Evolutionary conservation across 2,113 vertebrate genomes (phyloP).

Genomic region (Edolisoma coerulescens): DNA sequence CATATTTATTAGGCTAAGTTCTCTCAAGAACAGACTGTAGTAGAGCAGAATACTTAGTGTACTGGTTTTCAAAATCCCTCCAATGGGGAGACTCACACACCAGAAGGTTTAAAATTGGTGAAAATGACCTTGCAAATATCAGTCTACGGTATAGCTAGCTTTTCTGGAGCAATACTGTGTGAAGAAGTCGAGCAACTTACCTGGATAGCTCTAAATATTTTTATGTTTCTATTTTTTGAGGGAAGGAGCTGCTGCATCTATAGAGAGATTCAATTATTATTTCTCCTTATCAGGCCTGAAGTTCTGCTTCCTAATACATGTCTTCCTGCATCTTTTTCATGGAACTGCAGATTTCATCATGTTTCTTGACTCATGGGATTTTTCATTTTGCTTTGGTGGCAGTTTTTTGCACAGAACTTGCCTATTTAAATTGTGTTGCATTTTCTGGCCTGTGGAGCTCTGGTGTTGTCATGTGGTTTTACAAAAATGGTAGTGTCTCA

Average conservation of each 20-base stretch:
- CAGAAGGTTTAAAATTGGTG: not conserved
- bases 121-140: not conserved
- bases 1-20: not conserved
- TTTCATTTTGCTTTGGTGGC: not conserved
- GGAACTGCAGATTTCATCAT: not conserved
- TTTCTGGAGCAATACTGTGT: not conserved
- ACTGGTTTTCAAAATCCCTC: not conserved
- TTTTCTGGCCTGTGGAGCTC: not conserved
- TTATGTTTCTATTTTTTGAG: not conserved
- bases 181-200: not conserved
- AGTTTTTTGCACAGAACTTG: not conserved
- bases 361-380: not conserved
- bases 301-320: not conserved
- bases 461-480: not conserved
- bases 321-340: not conserved
- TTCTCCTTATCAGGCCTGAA: not conserved
- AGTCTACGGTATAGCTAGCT: not conserved
- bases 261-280: not conserved
- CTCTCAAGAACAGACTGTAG: slow-evolving; percentile 8
- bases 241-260: not conserved
- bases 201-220: not conserved
- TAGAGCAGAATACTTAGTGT: not conserved
- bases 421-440: not conserved
- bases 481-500: not conserved
- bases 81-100: not conserved